Evolutionary conservation across 1,140 invertebrate species (phyloP).

Genomic region (Acromyrmex charruanus): DNA sequence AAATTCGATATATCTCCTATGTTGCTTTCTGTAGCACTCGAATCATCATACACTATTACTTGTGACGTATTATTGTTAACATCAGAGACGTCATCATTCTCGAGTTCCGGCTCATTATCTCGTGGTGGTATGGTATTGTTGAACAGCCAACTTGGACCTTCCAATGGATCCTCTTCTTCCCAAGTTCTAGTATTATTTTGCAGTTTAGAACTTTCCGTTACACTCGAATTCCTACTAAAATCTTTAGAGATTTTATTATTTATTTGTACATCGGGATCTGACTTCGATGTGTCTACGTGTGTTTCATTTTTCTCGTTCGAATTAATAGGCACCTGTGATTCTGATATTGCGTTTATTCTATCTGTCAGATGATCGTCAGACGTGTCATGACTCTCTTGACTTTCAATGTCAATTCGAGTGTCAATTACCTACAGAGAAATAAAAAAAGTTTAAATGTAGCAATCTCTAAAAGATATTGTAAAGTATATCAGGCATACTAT

Average conservation of each 20-base stretch:
- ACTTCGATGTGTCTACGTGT: neutral
- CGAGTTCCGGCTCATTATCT: conserved; percentile 41
- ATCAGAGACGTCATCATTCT: conserved; percentile 17
- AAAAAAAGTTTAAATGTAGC: conserved; percentile 2
- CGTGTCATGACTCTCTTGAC: neutral
- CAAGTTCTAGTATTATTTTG: neutral
- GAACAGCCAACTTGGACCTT: conserved; percentile 84
- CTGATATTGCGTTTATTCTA: conserved; percentile 30
- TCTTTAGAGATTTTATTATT: neutral
- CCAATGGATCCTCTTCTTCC: conserved; percentile 82
- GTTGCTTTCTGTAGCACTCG: conserved; percentile 19
- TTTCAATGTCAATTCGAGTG: conserved; percentile 2
- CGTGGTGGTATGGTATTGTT: conserved; percentile 60
- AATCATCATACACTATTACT: conserved; percentile 12
- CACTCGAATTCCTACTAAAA: neutral
- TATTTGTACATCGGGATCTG: neutral
- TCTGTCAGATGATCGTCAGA: neutral
- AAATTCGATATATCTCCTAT: neutral
- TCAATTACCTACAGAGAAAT: conserved; percentile 56
- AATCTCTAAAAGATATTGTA: neutral
- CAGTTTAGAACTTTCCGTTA: neutral
- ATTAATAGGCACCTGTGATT: conserved; percentile 46
- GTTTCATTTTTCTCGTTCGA: neutral
- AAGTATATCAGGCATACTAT: neutral
- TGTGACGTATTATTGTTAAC: conserved; percentile 18